phyloP scores from a whole-genome alignment of 2,888 invertebrate species.

The Acrobasis repandana region DNA sequence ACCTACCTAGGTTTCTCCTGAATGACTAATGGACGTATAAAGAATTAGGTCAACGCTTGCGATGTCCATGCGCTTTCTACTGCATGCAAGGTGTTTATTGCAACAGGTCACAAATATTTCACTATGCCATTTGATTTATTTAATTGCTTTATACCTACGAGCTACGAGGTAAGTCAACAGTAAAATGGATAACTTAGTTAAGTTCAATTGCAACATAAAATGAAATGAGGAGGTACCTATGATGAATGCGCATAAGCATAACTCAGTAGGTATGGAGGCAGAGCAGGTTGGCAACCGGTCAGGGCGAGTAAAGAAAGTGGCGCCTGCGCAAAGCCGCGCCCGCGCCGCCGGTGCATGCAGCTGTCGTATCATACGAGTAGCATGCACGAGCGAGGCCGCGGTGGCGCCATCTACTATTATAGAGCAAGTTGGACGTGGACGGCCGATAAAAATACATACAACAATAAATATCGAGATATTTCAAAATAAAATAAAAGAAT shows the following conservation, averaged over 20 bases:
- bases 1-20: conserved; percentile 73
- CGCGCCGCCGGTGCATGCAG: conserved; percentile 14
- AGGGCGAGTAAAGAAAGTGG: conserved; percentile 47
- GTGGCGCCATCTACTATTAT: neutral
- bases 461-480: too few relatives aligned
- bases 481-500: too few relatives aligned
- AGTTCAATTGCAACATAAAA: neutral
- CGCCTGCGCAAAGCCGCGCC: conserved; percentile 40
- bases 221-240: neutral
- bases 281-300: conserved; percentile 26
- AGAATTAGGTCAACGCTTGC: conserved; percentile 62
- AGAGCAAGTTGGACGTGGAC: neutral
- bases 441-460: neutral
- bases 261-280: neutral
- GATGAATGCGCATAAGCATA: neutral
- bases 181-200: neutral
- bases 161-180: neutral
- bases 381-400: neutral
- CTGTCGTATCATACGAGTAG: neutral
- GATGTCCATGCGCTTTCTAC: conserved; percentile 57
- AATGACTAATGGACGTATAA: conserved; percentile 70
- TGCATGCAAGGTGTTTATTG: conserved; percentile 7
- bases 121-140: neutral
- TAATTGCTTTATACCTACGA: neutral
- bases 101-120: neutral